phyloP scores from a whole-genome alignment of 2,888 invertebrate genomes.

The Cistogaster globosa region DNA sequence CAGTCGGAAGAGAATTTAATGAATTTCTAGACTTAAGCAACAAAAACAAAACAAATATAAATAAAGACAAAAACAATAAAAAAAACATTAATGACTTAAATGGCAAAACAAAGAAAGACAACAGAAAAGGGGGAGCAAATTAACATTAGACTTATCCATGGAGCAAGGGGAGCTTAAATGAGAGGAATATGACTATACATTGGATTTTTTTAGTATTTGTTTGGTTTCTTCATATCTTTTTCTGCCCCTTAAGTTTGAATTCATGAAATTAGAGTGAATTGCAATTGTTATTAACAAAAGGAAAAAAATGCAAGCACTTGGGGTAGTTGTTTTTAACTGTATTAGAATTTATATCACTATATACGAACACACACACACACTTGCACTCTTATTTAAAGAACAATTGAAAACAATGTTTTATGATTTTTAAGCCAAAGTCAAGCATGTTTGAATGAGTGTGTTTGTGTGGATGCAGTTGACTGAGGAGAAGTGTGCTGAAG shows the following conservation, averaged over 20 bases:
- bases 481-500: slow-evolving; percentile 19
- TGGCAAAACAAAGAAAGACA: slow-evolving; percentile 50
- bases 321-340: slow-evolving; percentile 66
- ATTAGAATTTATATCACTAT: slow-evolving; percentile 23
- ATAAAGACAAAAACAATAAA: slow-evolving; percentile 26
- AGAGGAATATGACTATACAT: too few relatives aligned
- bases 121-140: slow-evolving; percentile 48
- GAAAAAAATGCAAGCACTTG: slow-evolving; percentile 35
- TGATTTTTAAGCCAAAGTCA: slow-evolving; percentile 20
- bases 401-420: slow-evolving; percentile 47
- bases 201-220: slow-evolving; percentile 30
- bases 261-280: slow-evolving; percentile 72
- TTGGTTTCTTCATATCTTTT: slow-evolving; percentile 6
- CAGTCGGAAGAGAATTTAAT: slow-evolving; percentile 76
- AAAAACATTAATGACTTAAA: slow-evolving; percentile 61
- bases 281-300: too few relatives aligned
- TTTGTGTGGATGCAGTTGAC: slow-evolving; percentile 2
- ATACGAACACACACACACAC: neutral
- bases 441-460: slow-evolving; percentile 11
- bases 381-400: slow-evolving; percentile 4
- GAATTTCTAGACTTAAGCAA: slow-evolving; percentile 74
- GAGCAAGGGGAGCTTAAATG: slow-evolving; percentile 18
- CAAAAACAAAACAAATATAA: slow-evolving; percentile 64
- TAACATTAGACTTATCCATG: slow-evolving; percentile 48
- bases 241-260: slow-evolving; percentile 22